Base-by-base conservation (phyloP, 2,888 invertebrate genomes). In the Drosophila lacicola region DNA sequence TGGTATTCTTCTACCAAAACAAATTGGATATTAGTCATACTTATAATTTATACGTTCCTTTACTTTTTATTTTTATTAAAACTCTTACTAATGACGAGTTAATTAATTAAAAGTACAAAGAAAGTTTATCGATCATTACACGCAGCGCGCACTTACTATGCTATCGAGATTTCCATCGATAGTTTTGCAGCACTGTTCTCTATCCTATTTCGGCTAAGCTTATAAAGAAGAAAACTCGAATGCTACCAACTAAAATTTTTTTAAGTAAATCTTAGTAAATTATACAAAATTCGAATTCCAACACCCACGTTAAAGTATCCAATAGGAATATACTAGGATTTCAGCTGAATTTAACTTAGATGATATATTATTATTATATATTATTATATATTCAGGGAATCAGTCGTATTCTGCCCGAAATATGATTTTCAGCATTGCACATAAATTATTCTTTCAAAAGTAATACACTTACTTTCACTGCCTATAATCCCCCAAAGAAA, bases 391-490 rank as follows among this genome's bases (percentile, higher is more conserved):
- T 45, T 44, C 56, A 25, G 14, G 34, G 49, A 45, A 36, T 50
- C 39, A 41, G 39, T 45, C n/a, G 36, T 42, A 44, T 39, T 49
- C 29, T 36, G 67, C 65, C 73, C n/a, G 44, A 68, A 55, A 10
- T 39, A 61, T 66, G 37, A 67, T 74, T 70, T 63, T 46, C 41
- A 58, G 58, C 57, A 39, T 37, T 68, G 36, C 76, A 71, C 64
- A 42, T 62, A 56, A 60, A 65, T 60, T 37, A 21, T 50, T 36
- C 41, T 39, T 46, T 37, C 41, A 50, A 25, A 46, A 63, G 14
- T 67, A 82, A 71, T 51, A 78, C 69, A 85, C 64, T 70, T 78
- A 79, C 82, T 82, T 88, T 86, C 83, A 83, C 83, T 83, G 83
- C 83, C 83, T 83, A 55, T 13, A 55, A 58, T 50, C 69, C 65